Evolutionary conservation across 2,888 invertebrate genomes (phyloP).

Genomic region (Spodoptera littoralis): DNA sequence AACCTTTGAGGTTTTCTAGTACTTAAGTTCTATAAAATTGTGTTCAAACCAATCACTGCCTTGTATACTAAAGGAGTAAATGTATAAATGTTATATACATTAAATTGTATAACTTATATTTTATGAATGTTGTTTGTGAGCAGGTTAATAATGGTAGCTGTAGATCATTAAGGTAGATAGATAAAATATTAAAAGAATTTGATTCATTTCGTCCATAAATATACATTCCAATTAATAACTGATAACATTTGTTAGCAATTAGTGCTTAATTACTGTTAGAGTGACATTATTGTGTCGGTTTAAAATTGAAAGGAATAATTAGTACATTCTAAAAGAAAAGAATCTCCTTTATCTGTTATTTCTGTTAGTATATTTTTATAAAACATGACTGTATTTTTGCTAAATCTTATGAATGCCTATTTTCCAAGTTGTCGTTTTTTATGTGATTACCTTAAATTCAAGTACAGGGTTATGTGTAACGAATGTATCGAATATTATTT

Average conservation of each 20-base stretch:
- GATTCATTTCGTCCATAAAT: slow-evolving; percentile 19
- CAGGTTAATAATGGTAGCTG: background rate
- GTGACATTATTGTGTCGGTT: slow-evolving; percentile 5
- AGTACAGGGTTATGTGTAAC: no score
- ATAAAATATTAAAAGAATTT: slow-evolving; percentile 6
- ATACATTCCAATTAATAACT: slow-evolving; percentile 13
- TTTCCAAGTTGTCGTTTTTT: no score
- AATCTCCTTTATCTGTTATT: background rate
- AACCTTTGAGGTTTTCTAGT: no score
- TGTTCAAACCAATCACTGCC: slow-evolving; percentile 38
- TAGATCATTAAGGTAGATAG: background rate
- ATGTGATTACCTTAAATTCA: no score
- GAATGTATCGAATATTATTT: no score
- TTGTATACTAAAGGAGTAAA: slow-evolving; percentile 3
- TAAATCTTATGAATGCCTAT: no score
- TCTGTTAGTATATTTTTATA: no score
- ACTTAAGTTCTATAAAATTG: slow-evolving; percentile 1
- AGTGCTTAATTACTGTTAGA: slow-evolving; percentile 2
- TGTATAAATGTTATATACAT: background rate
- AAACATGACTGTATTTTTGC: no score
- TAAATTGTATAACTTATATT: background rate
- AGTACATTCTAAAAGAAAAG: no score
- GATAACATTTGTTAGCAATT: background rate
- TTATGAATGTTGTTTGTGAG: slow-evolving; percentile 1
- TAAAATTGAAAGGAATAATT: background rate